Percentiles rank a stretch among this genome's conserved stretches.
phyloP scores from a whole-genome alignment of 23 tunicate genomes.

The Styela plicata region DNA sequence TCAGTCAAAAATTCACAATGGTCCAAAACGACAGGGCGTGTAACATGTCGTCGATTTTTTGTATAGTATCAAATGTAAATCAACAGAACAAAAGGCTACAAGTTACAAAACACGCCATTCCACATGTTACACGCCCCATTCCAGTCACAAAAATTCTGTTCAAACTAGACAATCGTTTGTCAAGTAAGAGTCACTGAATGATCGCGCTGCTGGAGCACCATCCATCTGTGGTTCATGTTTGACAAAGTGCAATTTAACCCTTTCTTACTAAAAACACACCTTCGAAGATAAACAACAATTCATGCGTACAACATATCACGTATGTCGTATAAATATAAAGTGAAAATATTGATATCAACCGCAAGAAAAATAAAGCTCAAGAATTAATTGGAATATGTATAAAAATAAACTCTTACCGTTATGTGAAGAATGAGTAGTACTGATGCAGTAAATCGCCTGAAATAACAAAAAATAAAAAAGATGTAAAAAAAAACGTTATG shows the following conservation, averaged over 20 bases:
- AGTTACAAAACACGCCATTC: background rate
- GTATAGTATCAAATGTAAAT: background rate
- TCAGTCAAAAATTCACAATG: no score
- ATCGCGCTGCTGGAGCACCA: no score
- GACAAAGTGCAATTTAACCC: background rate
- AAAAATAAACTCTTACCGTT: background rate
- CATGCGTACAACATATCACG: background rate
- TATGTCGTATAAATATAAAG: background rate
- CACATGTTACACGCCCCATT: background rate
- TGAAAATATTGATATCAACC: background rate
- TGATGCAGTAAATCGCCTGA: background rate
- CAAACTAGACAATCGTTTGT: no score
- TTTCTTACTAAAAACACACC: background rate
- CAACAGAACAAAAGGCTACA: background rate
- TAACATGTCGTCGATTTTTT: background rate
- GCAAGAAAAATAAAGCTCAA: no score
- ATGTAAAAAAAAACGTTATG: no score
- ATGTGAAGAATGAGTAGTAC: background rate
- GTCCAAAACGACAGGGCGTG: no score
- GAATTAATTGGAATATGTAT: no score
- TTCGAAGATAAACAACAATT: background rate
- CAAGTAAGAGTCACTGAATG: no score
- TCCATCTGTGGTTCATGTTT: no score
- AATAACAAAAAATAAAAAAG: no score
- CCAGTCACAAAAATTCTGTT: no score